Percentiles rank a stretch among this genome's conserved stretches.
phyloP scores from a whole-genome alignment of 1,140 invertebrate species.

The Cataglyphis hispanica region DNA sequence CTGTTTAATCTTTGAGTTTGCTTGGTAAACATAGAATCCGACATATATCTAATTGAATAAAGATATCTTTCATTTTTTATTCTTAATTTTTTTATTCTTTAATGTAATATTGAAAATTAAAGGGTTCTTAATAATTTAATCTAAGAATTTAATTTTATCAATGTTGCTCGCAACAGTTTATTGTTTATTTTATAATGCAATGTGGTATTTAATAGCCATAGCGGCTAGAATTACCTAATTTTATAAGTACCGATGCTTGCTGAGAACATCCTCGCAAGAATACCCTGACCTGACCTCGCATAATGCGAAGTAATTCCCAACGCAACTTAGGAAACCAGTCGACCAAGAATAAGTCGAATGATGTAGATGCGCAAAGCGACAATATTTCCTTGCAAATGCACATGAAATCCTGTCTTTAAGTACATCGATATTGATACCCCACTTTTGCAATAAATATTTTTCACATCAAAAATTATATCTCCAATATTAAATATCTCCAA shows the following conservation, averaged over 20 bases:
- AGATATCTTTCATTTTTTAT: constrained; percentile 8
- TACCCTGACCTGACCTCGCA: constrained; percentile 2
- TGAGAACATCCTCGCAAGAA: constrained; percentile 6
- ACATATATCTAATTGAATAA: constrained; percentile 18
- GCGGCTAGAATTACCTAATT: constrained; percentile 48
- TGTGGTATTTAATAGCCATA: constrained; percentile 4
- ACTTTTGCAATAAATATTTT: background rate
- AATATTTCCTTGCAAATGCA: constrained; percentile 7
- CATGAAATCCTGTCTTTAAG: background rate
- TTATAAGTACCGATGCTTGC: constrained; percentile 30
- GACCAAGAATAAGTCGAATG: constrained; percentile 50
- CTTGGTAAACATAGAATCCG: background rate
- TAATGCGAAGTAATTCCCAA: constrained; percentile 66
- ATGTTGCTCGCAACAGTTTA: constrained; percentile 1
- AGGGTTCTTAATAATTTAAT: background rate
- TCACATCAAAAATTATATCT: background rate
- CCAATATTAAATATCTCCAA: background rate
- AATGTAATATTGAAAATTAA: background rate
- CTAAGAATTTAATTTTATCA: background rate
- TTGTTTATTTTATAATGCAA: constrained; percentile 1
- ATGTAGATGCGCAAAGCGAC: constrained; percentile 35
- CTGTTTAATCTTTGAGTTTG: constrained; percentile 29
- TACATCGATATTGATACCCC: background rate
- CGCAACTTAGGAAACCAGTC: constrained; percentile 36
- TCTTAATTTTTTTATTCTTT: constrained; percentile 6